Base-by-base conservation (phyloP, 1,140 invertebrate genomes). In the Drosophila busckii region DNA sequence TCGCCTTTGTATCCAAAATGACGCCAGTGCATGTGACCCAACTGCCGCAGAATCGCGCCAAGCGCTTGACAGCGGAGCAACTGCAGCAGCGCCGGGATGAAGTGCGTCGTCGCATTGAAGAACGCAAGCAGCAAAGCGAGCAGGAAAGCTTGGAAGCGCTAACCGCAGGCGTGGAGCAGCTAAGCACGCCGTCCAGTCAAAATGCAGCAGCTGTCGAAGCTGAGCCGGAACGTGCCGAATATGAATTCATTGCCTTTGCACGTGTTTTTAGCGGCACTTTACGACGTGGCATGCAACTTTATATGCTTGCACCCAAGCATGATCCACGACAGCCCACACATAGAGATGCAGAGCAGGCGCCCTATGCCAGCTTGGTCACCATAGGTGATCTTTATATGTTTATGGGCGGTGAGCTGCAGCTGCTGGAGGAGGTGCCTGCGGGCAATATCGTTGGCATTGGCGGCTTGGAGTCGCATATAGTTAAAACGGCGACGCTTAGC, bases 401-500 rank as follows among this genome's bases (percentile, higher is more conserved):
- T 15, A 97, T 99, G 94, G 98, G 98, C 2, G 90, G 95, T 73
- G 97, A 99, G 71, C 87, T 99, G 19, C 93, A 97, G 87, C 69
- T 89, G 0, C 89, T 98, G 8, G 91, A 94, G 19, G 89, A 92
- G 84, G 94, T 95, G 0, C 91, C 93, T 9, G 94, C 96, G 45
- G 98, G 98, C 4, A 97, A 97, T 87, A 93, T 99, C 44, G 91
- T 96, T 38, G 94, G 93, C 35, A 97, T 99, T 53, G 94, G 95
- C 19, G 94, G 94, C 4, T 85, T 99, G 42, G 94, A 98, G 70
- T 92, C 96, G 0, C 92, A 95, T 76, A 91, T 97, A 7, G 88
- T 98, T 0, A 97, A 98, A 88, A 96, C 95, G 7, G 97, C 94
- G 0, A 98, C 97, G 0, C 85, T 99, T n/a, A 95, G 95, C 6